Evolutionary conservation across 2,888 invertebrate species (phyloP), one percentile per base, ranked within the genome.

Genomic region (Synanthedon formicaeformis): DNA sequence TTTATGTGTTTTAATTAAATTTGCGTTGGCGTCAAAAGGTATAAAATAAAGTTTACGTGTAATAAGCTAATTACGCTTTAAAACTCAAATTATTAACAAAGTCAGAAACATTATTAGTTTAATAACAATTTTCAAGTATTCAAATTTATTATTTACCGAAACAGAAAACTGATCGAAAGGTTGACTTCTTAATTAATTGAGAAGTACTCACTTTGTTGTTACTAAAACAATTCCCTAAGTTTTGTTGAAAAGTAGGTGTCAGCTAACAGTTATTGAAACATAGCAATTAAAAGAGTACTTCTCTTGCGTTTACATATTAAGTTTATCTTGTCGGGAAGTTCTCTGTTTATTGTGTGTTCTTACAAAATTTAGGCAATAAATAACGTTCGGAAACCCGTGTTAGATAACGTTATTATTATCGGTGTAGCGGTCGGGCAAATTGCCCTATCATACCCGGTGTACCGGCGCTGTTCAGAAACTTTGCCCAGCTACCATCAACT

Each of bases 101-200:
- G 34, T 34, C 34, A 34, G 6, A 34, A 34, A 23, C 23, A 23
- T 23, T 51, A 8, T 40, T 23, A 18, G 41, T 53, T 51, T n/a
- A 18, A 40, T 10, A 34, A 34, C 34, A 34, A 34, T 34, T 34
- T 34, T 34, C 34, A 34, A 34, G 34, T 34, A 34, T 34, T 34
- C 34, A 34, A 34, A 34, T 34, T 34, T 34, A 10, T 34, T 34
- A 34, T 34, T 34, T 34, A 34, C 34, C 10, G 8, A 34, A 34
- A 34, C 8, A 34, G 34, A 13, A 45, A 45, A 76, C 70, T 67
- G 65, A 65, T 55, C 59, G 67, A 54, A 68, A 65, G 64, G 64
- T 14, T 45, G 45, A 45, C 45, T 45, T 45, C 14, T 45, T 45
- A 45, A 45, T 45, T 45, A 45, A 34, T 34, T 34, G 34, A 34